Conservation (phyloP, 2,113 vertebrate genomes). For the Drymodes brunneopygia region DNA sequence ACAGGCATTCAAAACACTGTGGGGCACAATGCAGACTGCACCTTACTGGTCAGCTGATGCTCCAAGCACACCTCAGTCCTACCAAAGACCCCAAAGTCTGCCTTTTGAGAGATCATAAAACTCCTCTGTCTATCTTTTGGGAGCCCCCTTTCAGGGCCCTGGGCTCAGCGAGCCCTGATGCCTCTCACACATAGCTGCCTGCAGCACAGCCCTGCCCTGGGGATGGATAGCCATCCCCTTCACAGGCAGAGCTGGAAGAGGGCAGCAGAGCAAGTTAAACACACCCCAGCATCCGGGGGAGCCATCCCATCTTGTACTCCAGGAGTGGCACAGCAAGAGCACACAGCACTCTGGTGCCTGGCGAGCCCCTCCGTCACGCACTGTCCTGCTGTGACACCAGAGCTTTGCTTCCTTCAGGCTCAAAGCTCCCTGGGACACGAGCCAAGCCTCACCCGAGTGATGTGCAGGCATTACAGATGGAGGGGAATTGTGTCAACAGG, state of each 20-base stretch:
- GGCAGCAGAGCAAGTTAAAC: neutral
- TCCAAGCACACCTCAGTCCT: neutral
- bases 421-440: accelerated
- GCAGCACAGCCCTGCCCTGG: neutral
- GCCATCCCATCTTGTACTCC: neutral
- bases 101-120: neutral
- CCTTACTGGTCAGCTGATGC: neutral
- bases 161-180: neutral
- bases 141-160: neutral
- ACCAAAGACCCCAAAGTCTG: neutral
- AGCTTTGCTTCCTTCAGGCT: neutral
- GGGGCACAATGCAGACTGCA: neutral
- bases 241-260: neutral
- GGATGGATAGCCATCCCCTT: neutral
- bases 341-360: accelerated
- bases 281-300: accelerated
- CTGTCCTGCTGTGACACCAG: neutral
- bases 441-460: neutral
- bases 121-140: neutral
- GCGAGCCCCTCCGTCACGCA: neutral
- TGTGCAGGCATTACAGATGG: neutral
- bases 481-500: neutral
- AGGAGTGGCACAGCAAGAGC: neutral
- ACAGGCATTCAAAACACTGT: neutral
- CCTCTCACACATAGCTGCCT: neutral